phyloP scores from a whole-genome alignment of 2,888 invertebrate species.

The Luperina testacea region DNA sequence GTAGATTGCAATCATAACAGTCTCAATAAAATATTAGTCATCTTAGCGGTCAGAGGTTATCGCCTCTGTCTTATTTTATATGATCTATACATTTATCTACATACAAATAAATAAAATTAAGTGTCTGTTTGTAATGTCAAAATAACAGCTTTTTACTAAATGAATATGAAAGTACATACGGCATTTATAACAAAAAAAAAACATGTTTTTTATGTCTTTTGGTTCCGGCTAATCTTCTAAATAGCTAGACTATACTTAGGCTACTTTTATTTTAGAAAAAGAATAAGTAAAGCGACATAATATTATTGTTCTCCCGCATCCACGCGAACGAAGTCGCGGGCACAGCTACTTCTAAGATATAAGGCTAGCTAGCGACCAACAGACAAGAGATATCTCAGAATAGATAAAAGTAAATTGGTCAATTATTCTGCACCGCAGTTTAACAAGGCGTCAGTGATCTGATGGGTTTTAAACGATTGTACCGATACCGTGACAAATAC shows the following conservation, averaged over 20 bases:
- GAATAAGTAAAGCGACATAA: too few species aligned
- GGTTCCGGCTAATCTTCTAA: neutral
- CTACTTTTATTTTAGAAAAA: too few species aligned
- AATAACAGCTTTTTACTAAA: neutral
- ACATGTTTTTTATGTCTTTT: too few species aligned
- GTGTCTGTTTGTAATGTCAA: neutral
- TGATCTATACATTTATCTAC: neutral
- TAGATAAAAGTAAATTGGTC: constrained; percentile 57
- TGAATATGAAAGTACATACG: neutral
- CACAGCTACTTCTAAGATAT: constrained; percentile 15
- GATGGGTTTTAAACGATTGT: constrained; percentile 64
- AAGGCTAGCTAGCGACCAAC: constrained; percentile 23
- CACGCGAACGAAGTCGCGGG: neutral
- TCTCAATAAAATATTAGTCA: constrained; percentile 59
- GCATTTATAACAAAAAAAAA: neutral
- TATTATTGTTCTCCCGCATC: too few species aligned
- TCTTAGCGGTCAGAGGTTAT: constrained; percentile 56
- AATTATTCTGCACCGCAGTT: constrained; percentile 54
- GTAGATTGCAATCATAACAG: constrained; percentile 36
- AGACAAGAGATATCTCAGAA: constrained; percentile 46
- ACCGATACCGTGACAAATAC: constrained; percentile 65
- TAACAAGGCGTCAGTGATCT: constrained; percentile 46
- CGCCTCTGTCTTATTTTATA: constrained; percentile 42
- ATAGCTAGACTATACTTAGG: too few species aligned
- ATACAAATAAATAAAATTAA: neutral